Base-by-base conservation (phyloP, 2,113 vertebrate genomes). In the Morphnarchus princeps region DNA sequence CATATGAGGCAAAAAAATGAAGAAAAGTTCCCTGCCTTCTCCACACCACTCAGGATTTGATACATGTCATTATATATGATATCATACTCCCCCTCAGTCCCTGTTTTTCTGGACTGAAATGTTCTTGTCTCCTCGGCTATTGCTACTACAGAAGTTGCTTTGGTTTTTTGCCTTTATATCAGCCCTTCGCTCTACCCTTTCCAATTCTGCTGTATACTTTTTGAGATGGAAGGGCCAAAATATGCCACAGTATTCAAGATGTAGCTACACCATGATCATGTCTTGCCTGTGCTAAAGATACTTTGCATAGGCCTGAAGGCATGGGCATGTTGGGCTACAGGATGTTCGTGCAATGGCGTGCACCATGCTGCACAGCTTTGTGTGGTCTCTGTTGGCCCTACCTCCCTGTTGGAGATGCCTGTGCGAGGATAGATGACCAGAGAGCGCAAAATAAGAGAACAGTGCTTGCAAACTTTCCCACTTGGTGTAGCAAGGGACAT, bases 331-430 rank as follows among this genome's bases (percentile, higher is more conserved):
- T 69, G 52, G 54, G 18, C 28, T 87, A 18, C 31, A 32, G 36
- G 36, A 32, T 25, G 6, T 11, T 38, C 3, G 8, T 5, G 25
- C 32, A 29, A 29, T 24, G 14, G 6, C 13, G 13, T 28, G 10
- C 22, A 10, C 26, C 42, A 11, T 11, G 40, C 54, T 45, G 19
- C 34, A 59, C 29, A 65, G n/a, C 21, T 78, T 54, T 79, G 10
- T 0, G 0, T 22, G 57, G 13, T 36, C 24, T 43, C 49, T 78
- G 28, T n/a, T 70, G 49, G 45, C 25, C 74, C n/a, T 67, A 1
- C 5, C 61, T 83, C 36, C 62, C 43, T 45, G 8, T 10, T 87
- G 54, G 54, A 76, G 17, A 59, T 42, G 32, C 26, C 43, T 63
- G 15, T 61, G 49, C 14, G 38, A 86, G 28, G 21, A 22, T 9